Conservation (phyloP, 2,113 vertebrate genomes). For the Gasterosteus aculeatus region DNA sequence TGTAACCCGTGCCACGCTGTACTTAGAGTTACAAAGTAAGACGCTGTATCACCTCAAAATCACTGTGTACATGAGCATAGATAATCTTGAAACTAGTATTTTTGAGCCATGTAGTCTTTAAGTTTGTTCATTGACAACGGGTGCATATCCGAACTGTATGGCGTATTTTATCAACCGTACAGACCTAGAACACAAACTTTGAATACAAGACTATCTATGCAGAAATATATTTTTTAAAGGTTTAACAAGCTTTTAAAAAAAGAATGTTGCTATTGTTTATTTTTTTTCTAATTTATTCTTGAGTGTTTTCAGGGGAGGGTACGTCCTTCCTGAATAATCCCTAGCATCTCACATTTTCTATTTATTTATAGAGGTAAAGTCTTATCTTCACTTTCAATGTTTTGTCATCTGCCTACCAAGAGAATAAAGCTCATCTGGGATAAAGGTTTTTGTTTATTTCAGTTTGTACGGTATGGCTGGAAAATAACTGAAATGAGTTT, state of each 20-base stretch:
- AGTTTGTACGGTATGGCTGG: too few species aligned
- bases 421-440: conserved; percentile 51
- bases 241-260: conserved; percentile 65
- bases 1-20: conserved; percentile 9
- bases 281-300: conserved; percentile 52
- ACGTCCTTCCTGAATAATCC: conserved; percentile 24
- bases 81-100: conserved; percentile 20
- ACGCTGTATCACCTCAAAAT: conserved; percentile 20
- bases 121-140: conserved; percentile 14
- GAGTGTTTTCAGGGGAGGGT: conserved; percentile 5
- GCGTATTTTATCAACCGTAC: conserved; percentile 28
- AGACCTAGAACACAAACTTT: conserved; percentile 49
- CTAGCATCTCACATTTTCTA: conserved; percentile 31
- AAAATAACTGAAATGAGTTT: too few species aligned
- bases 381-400: conserved; percentile 37
- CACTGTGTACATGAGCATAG: conserved; percentile 42
- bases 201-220: conserved; percentile 73
- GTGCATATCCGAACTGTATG: conserved; percentile 20
- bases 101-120: conserved; percentile 32
- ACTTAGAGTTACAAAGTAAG: conserved; percentile 11
- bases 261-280: conserved; percentile 58
- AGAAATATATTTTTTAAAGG: conserved; percentile 64
- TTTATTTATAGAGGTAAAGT: conserved; percentile 48
- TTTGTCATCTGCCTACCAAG: conserved; percentile 48
- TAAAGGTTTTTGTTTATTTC: background rate